A percentile compares a stretch with the other conserved stretches of the same genome.
These are phyloP conservation scores for Sceloporus undulatus DNA, from an alignment of 2,113 vertebrate species.

Conservation along the genomic window DNA sequence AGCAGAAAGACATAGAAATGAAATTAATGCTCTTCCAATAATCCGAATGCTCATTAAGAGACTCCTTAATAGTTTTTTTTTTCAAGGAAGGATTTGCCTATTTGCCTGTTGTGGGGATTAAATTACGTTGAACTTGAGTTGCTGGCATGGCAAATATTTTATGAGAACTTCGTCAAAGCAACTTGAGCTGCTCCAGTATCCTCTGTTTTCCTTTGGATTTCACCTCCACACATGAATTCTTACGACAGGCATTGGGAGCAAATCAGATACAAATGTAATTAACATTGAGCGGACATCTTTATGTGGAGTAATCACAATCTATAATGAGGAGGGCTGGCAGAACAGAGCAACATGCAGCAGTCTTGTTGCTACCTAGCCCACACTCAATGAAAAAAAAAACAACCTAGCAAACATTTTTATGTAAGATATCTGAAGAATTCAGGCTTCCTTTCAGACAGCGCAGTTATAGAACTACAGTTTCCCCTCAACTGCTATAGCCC, in stretches of 20 bases:
- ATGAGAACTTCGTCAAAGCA: not conserved
- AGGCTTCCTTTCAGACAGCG: too few species aligned
- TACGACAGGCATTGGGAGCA: not conserved
- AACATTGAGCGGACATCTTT: not conserved
- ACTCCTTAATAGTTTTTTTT: conserved; percentile 20
- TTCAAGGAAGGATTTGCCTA: not conserved
- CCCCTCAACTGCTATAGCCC: too few species aligned
- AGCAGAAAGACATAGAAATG: conserved; percentile 34
- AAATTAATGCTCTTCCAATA: conserved; percentile 49
- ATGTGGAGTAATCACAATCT: not conserved
- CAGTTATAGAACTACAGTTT: too few species aligned
- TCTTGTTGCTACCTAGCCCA: not conserved
- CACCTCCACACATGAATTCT: not conserved
- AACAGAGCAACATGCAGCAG: too few species aligned
- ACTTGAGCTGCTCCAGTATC: not conserved
- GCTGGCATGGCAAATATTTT: rapidly evolving
- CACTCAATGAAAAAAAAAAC: too few species aligned
- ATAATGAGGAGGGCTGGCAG: not conserved
- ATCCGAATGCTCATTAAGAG: conserved; percentile 45
- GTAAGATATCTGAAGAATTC: not conserved
- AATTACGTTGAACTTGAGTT: not conserved
- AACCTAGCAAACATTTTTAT: not conserved
- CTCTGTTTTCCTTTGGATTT: not conserved
- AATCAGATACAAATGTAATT: not conserved
- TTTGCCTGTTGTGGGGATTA: not conserved